Percentiles rank a stretch among this genome's conserved stretches.
Evolutionary conservation across 2,113 vertebrate genomes (phyloP).

Genomic region (Seriola quinqueradiata): DNA sequence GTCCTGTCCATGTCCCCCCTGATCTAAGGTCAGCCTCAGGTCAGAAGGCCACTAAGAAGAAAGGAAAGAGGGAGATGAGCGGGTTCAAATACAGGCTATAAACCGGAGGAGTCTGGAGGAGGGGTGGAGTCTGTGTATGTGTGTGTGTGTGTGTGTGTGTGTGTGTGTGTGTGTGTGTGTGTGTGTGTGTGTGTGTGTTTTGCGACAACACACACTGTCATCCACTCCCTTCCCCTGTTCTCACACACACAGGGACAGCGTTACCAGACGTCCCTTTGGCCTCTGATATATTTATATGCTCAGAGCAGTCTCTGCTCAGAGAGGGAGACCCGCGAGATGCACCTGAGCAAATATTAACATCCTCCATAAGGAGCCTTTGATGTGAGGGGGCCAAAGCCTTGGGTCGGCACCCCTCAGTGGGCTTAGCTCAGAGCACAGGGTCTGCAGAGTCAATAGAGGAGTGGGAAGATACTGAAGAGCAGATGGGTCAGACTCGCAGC

Average conservation of each 20-base stretch:
- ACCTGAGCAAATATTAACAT: constrained; percentile 86
- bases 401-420: constrained; percentile 73
- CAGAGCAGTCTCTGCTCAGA: constrained; percentile 70
- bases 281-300: constrained; percentile 81
- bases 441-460: constrained; percentile 68
- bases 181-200: constrained; percentile 45
- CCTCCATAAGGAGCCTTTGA: constrained; percentile 82
- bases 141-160: constrained; percentile 34
- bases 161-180: constrained; percentile 36
- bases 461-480: constrained; percentile 66
- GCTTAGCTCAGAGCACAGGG: constrained; percentile 40
- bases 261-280: constrained; percentile 79
- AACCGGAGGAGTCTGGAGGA: constrained; percentile 41
- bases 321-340: constrained; percentile 75
- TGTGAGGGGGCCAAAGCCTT: constrained; percentile 71
- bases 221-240: constrained; percentile 56
- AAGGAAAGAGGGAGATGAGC: constrained; percentile 61
- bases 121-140: constrained; percentile 28
- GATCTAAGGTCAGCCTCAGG: constrained; percentile 58
- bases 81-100: constrained; percentile 70
- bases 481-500: constrained; percentile 63
- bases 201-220: constrained; percentile 55
- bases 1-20: constrained; percentile 66
- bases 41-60: constrained; percentile 75
- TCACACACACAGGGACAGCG: constrained; percentile 70